phyloP scores from a whole-genome alignment of 2,888 invertebrate species.

The Ashinkailepas kermadecensis region DNA sequence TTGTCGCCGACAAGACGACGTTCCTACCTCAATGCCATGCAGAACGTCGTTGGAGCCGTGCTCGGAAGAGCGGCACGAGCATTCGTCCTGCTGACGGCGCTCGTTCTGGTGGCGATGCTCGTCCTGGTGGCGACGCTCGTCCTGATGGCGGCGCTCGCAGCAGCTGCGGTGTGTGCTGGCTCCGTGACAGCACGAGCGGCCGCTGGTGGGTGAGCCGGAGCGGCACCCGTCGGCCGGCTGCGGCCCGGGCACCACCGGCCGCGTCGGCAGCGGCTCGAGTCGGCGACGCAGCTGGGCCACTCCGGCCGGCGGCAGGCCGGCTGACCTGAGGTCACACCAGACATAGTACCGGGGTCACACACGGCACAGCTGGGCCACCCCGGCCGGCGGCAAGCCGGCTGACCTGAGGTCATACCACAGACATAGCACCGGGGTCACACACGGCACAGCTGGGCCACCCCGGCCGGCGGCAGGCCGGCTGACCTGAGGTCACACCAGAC shows the following conservation, averaged over 20 bases:
- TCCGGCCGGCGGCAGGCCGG: not conserved
- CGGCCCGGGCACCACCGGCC: not conserved
- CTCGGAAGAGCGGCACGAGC: slow-evolving; percentile 15
- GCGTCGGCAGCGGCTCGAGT: slow-evolving; percentile 11
- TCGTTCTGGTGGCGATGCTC: no score
- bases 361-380: no score
- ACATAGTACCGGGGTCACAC: no score
- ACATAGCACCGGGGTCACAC: no score
- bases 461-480: not conserved
- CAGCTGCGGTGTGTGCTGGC: slow-evolving; percentile 19
- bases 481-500: no score
- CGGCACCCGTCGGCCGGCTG: not conserved
- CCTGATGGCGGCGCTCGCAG: not conserved
- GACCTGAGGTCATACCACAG: no score
- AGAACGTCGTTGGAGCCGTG: not conserved
- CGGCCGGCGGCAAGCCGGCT: no score
- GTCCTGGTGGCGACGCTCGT: no score
- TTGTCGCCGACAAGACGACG: no score
- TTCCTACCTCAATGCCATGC: not conserved
- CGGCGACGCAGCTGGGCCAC: slow-evolving; percentile 6
- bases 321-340: no score
- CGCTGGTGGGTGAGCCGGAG: not conserved
- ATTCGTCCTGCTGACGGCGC: slow-evolving; percentile 9
- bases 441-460: not conserved
- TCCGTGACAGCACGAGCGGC: slow-evolving; percentile 12